Conservation (phyloP, 92 coral and sea anemone species). For the Metridium senile region DNA sequence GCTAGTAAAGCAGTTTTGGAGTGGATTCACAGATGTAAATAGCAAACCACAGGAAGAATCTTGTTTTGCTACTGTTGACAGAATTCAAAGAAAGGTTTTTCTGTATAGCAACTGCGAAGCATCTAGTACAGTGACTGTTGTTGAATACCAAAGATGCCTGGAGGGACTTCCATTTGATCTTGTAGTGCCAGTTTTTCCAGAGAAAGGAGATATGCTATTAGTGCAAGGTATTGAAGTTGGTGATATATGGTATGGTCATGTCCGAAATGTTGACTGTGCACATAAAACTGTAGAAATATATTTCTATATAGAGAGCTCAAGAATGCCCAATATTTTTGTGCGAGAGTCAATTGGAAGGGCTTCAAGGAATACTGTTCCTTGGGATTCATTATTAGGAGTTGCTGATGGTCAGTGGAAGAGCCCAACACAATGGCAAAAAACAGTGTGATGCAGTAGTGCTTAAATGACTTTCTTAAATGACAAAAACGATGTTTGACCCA, state of each 20-base stretch:
- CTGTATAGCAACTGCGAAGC: conserved; percentile 33
- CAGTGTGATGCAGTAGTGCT: neutral
- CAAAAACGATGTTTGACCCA: no score
- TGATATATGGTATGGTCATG: conserved; percentile 69
- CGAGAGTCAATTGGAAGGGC: neutral
- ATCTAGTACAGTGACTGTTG: conserved; percentile 37
- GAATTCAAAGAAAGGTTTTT: conserved; percentile 45
- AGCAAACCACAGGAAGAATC: conserved; percentile 31
- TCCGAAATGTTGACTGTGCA: conserved; percentile 27
- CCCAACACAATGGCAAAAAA: neutral
- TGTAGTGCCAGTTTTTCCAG: conserved; percentile 58
- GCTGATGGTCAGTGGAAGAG: neutral
- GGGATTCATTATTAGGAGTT: neutral
- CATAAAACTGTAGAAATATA: conserved; percentile 42
- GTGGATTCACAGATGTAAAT: conserved; percentile 53
- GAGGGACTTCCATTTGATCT: conserved; percentile 40
- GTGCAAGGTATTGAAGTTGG: conserved; percentile 49
- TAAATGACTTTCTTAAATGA: no score
- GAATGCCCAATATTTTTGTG: neutral
- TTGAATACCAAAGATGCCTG: conserved; percentile 53
- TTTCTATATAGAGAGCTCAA: conserved; percentile 51
- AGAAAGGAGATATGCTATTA: conserved; percentile 66
- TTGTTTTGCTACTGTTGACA: conserved; percentile 27
- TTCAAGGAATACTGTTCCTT: neutral
- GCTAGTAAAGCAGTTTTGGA: conserved; percentile 55